These are phyloP conservation scores for Tyria jacobaeae DNA, from an alignment of 2,888 invertebrate genomes.

Conservation along the genomic window DNA sequence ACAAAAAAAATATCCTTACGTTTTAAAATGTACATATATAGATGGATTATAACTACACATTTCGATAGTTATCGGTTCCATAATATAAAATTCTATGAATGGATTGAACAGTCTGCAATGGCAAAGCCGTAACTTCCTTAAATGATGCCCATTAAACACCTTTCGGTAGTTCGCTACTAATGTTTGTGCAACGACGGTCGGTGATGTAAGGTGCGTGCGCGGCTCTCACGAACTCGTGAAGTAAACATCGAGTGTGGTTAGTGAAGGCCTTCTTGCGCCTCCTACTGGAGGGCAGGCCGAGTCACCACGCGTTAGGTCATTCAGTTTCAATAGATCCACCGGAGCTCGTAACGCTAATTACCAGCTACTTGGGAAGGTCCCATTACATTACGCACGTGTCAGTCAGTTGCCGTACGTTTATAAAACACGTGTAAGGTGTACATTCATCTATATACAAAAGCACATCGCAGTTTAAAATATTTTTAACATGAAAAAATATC, in stretches of 20 bases:
- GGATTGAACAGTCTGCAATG: background rate
- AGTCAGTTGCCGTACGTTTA: background rate
- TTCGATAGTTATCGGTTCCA: no score
- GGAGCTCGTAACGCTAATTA: background rate
- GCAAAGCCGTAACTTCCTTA: slow-evolving; percentile 2
- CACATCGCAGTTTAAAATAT: background rate
- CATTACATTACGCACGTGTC: slow-evolving; percentile 7
- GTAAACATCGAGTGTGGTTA: slow-evolving; percentile 20
- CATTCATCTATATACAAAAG: background rate
- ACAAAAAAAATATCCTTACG: no score
- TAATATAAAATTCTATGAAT: no score
- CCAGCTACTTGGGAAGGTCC: slow-evolving; percentile 3
- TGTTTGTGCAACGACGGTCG: background rate
- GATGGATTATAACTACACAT: no score
- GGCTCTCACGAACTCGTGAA: slow-evolving; percentile 21
- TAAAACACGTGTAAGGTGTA: background rate
- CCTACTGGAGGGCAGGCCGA: no score
- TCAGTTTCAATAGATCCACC: background rate
- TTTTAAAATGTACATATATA: no score
- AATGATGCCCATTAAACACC: background rate
- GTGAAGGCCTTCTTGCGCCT: slow-evolving; percentile 29
- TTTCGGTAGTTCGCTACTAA: background rate
- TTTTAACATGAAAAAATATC: no score
- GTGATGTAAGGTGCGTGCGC: slow-evolving; percentile 29
- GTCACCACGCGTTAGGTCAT: no score